Evolutionary conservation across 2,113 vertebrate genomes (phyloP), one percentile per base, ranked within the genome.

Genomic region (Bombycilla garrulus): DNA sequence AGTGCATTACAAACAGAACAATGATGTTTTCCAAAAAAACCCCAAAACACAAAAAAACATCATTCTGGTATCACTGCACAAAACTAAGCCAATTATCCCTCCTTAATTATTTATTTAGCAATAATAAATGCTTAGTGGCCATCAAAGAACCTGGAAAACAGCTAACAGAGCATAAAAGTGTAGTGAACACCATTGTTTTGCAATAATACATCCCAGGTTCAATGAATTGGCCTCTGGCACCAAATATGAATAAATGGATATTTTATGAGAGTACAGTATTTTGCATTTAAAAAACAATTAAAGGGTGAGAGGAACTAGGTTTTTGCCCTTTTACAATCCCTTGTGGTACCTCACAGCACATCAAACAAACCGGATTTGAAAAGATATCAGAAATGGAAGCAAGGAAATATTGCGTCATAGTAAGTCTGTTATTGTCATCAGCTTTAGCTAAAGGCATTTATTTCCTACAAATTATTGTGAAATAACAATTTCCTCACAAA

Each of bases 81-180:
- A 91, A 96, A 92, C 82, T 44, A 86, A 92, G 90, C 69, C 66
- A 94, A 86, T 96, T 94, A 94, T 72, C 19, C n/a, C 38, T 70
- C 62, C 56, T 93, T 83, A 91, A 97, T 97, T 96, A 94, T 76
- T 91, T 88, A 94, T 95, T 92, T 88, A 87, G 31, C 56, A 83
- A 65, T 90, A 92, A 89, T 83, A 85, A 95, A 90, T n/a, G 61
- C 38, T 88, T 83, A 83, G 40, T 83, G 48, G 19, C 40, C 48
- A 87, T 81, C 72, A 95, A 93, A 94, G 81, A 84, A 88, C 60
- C 57, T 81, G 28, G 33, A 62, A 92, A 92, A 82, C 7, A 77
- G 31, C 64, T 89, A 89, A 79, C 33, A 23, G 47, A 92, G 20
- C 0, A 0, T 50, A 60, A 60, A 69, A 42, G 8, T n/a, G 9